A percentile compares a stretch with the other conserved stretches of the same genome.
Evolutionary conservation across 2,888 invertebrate species (phyloP).

Genomic region (Eristalis tenax): DNA sequence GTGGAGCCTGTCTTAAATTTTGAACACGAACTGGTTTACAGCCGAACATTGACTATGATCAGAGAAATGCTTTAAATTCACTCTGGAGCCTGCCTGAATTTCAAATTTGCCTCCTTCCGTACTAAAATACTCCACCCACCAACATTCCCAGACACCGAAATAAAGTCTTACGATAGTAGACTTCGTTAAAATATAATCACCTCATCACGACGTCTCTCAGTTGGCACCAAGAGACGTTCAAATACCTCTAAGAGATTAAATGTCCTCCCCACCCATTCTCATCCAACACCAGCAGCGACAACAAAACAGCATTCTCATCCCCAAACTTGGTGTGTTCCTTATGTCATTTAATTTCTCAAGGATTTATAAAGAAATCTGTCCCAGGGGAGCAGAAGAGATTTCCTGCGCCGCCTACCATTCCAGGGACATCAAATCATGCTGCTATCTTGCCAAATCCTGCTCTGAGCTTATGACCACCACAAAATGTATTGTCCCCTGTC

Average conservation of each 20-base stretch:
- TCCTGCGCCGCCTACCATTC: background rate
- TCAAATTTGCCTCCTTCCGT: too few species aligned
- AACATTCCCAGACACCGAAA: background rate
- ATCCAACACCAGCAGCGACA: background rate
- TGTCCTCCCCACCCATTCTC: background rate
- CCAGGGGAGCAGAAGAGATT: slow-evolving; percentile 35
- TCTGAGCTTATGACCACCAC: slow-evolving; percentile 1
- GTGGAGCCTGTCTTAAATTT: too few species aligned
- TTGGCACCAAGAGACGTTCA: slow-evolving; percentile 11
- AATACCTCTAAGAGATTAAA: slow-evolving; percentile 42
- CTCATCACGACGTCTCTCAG: background rate
- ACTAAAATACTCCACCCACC: too few species aligned
- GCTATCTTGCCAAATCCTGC: slow-evolving; percentile 41
- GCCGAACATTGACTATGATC: too few species aligned
- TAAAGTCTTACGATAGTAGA: background rate
- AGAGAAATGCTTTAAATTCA: too few species aligned
- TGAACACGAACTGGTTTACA: too few species aligned
- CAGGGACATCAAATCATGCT: slow-evolving; percentile 21
- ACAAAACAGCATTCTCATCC: background rate
- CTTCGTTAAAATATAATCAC: background rate
- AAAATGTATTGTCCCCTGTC: background rate
- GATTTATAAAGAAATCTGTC: slow-evolving; percentile 53
- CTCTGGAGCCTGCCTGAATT: too few species aligned
- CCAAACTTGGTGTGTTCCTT: background rate
- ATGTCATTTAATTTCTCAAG: slow-evolving; percentile 54